Conservation (phyloP, 2,113 vertebrate genomes). For the Malurus alboscapulatus region DNA sequence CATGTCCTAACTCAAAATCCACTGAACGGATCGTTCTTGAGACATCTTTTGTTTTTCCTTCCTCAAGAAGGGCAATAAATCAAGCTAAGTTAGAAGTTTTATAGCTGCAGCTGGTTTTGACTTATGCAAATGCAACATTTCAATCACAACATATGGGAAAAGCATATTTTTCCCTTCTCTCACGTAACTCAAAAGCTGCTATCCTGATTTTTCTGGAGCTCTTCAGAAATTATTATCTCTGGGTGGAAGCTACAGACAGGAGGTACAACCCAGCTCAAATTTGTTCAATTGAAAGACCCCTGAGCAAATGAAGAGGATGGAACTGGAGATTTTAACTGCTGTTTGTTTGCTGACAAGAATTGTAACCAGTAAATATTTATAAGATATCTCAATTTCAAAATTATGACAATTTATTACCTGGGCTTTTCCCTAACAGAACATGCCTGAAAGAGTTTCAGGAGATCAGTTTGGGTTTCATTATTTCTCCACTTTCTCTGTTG, state of each 20-base stretch:
- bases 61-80: conserved; percentile 43
- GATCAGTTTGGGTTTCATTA: not conserved
- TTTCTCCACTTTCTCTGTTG: not conserved
- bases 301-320: not conserved
- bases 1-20: not conserved
- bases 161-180: conserved; percentile 2
- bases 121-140: conserved; percentile 60
- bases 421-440: not conserved
- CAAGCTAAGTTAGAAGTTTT: conserved; percentile 50
- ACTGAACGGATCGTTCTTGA: not conserved
- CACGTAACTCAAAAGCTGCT: conserved; percentile 12
- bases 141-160: conserved; percentile 55
- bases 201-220: not conserved
- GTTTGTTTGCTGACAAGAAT: not conserved
- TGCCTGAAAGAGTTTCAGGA: not conserved
- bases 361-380: not conserved
- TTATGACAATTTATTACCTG: not conserved
- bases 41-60: conserved; percentile 32
- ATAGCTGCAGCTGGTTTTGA: conserved; percentile 57
- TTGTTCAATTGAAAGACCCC: not conserved
- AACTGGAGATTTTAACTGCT: not conserved
- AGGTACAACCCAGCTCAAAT: not conserved
- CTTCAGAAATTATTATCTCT: not conserved
- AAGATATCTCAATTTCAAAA: not conserved
- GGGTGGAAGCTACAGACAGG: not conserved